Percentiles rank a stretch among this genome's conserved stretches.
phyloP scores from a whole-genome alignment of 2,797 vertebrate species.

The Philypnodon macrostomus region DNA sequence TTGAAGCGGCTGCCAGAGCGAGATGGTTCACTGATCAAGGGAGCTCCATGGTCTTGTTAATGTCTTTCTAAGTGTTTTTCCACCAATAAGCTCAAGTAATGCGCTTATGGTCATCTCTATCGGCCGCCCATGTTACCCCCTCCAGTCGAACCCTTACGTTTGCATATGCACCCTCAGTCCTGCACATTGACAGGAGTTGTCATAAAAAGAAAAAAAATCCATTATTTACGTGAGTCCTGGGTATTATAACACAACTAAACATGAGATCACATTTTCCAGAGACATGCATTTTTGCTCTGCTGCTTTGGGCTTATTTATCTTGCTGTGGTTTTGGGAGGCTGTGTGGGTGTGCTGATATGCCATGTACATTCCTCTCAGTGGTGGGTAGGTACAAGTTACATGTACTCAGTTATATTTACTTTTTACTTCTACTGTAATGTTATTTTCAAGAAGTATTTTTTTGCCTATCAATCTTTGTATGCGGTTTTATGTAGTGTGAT shows the following conservation, averaged over 20 bases:
- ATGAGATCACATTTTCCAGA: conserved; percentile 67
- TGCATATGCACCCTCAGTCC: conserved; percentile 15
- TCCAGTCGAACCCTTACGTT: conserved; percentile 1
- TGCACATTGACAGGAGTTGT: conserved; percentile 37
- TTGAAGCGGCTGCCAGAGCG: conserved; percentile 1
- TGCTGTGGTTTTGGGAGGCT: conserved; percentile 64
- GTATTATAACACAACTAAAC: conserved; percentile 60
- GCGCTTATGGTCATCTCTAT: conserved; percentile 31
- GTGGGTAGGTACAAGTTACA: too few species aligned
- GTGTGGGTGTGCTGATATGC: conserved; percentile 56
- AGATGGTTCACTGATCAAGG: conserved; percentile 18
- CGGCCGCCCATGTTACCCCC: conserved; percentile 46
- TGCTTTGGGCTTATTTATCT: conserved; percentile 58
- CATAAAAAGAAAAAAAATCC: conserved; percentile 53
- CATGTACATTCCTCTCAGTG: conserved; percentile 54
- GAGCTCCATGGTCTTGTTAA: conserved; percentile 22
- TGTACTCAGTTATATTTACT: too few species aligned
- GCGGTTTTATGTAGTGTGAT: too few species aligned
- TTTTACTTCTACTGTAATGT: too few species aligned
- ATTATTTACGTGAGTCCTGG: conserved; percentile 55
- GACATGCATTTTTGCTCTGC: conserved; percentile 22
- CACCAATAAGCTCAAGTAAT: conserved; percentile 40
- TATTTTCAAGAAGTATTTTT: too few species aligned
- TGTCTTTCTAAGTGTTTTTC: conserved; percentile 47
- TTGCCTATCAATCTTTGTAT: too few species aligned